phyloP scores from a whole-genome alignment of 2,888 invertebrate genomes.

The Chesias legatella region DNA sequence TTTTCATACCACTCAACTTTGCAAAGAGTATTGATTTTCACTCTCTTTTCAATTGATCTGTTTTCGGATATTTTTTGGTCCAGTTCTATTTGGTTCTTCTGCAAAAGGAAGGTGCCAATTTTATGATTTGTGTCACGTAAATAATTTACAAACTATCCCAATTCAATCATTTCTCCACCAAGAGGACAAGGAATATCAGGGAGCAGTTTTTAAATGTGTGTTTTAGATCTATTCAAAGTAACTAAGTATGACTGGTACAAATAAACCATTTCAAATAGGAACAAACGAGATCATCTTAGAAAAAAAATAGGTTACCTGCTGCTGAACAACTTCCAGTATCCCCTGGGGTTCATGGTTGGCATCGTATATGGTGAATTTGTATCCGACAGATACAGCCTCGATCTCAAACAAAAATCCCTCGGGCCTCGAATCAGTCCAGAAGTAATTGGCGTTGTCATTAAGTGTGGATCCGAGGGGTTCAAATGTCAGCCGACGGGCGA shows the following conservation, averaged over 20 bases:
- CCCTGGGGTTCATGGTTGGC: conserved; percentile 84
- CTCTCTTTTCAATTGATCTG: conserved; percentile 81
- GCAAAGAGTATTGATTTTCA: conserved; percentile 81
- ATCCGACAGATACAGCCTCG: conserved; percentile 83
- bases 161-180: too few species aligned
- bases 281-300: too few species aligned
- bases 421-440: conserved; percentile 88
- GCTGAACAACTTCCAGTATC: conserved; percentile 82
- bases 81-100: conserved; percentile 74
- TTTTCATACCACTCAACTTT: conserved; percentile 86
- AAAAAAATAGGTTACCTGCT: conserved; percentile 74
- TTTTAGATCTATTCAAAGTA: too few species aligned
- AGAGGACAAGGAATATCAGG: too few species aligned
- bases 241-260: too few species aligned
- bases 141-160: too few species aligned
- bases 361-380: conserved; percentile 87
- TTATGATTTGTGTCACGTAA: neutral
- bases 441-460: conserved; percentile 85
- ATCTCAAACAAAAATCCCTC: conserved; percentile 87
- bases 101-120: conserved; percentile 26
- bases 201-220: too few species aligned
- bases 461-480: conserved; percentile 81
- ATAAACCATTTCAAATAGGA: too few species aligned
- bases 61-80: conserved; percentile 68
- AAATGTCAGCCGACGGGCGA: conserved; percentile 87